These are phyloP conservation scores for Eulemur mongoz DNA, from an alignment of 2,797 vertebrate genomes.

Conservation along the genomic window DNA sequence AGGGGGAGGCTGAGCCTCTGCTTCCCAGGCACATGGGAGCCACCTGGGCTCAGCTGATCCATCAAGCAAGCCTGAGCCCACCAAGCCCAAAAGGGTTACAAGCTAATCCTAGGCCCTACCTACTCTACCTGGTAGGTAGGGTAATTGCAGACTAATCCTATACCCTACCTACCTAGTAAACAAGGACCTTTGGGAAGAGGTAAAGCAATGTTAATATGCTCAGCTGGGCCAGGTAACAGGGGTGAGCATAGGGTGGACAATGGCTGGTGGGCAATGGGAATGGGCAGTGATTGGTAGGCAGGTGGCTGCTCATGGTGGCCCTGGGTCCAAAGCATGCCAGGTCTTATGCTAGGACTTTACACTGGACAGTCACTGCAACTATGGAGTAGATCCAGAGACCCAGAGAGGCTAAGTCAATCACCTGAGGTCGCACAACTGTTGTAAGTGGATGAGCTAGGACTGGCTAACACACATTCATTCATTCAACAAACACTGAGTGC, in stretches of 20 bases:
- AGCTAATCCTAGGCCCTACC: background rate
- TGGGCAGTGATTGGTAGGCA: background rate
- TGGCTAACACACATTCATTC: background rate
- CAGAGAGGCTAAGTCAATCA: background rate
- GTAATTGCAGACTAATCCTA: background rate
- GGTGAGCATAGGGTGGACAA: background rate
- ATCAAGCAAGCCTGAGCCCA: background rate
- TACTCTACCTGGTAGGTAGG: background rate
- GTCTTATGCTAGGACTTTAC: background rate
- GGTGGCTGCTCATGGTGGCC: background rate
- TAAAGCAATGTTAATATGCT: background rate
- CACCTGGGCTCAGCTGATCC: background rate
- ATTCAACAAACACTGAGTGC: background rate
- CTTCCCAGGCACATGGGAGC: background rate
- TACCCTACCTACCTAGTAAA: background rate
- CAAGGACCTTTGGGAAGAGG: background rate
- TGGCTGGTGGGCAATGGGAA: background rate
- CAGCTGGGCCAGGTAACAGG: background rate
- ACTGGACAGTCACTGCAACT: background rate
- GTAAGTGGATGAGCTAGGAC: background rate
- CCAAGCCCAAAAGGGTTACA: background rate
- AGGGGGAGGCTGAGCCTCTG: background rate
- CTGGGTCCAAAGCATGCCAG: background rate
- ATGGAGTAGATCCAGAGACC: background rate
- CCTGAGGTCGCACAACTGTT: background rate